A percentile compares a stretch with the other conserved stretches of the same genome.
Conservation (phyloP, 1,140 invertebrate species). For the Atta cephalotes region DNA sequence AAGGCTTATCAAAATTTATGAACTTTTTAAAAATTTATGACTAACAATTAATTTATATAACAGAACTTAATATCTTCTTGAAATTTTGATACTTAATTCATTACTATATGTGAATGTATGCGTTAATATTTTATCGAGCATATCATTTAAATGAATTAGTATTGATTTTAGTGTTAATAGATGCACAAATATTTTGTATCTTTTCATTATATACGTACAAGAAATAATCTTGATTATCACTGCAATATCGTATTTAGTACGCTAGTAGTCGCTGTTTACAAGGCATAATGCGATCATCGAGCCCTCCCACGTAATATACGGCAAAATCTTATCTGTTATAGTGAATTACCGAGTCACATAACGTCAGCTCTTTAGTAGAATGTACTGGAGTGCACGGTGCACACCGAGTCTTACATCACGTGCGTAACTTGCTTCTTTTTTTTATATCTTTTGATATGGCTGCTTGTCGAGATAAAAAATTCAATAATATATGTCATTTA, state of each 20-base stretch:
- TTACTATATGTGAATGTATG: not conserved
- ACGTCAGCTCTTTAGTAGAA: slow-evolving; percentile 31
- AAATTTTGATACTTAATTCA: not conserved
- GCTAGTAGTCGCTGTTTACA: slow-evolving; percentile 24
- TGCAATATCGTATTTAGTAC: not conserved
- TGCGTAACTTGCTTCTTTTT: not conserved
- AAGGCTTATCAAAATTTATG: not conserved
- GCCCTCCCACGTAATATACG: slow-evolving; percentile 48
- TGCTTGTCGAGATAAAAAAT: not conserved
- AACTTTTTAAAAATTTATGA: not conserved
- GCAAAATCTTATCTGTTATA: slow-evolving; percentile 48
- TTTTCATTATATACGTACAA: slow-evolving; percentile 13
- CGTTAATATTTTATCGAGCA: not conserved
- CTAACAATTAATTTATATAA: not conserved
- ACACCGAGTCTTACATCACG: not conserved
- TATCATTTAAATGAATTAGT: slow-evolving; percentile 11
- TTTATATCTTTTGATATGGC: not conserved
- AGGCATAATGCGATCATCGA: slow-evolving; percentile 16
- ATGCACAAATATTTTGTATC: slow-evolving; percentile 12
- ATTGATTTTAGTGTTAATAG: not conserved
- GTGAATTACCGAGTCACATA: slow-evolving; percentile 41
- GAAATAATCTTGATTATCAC: slow-evolving; percentile 47
- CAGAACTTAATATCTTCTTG: not conserved
- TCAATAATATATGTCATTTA: not conserved
- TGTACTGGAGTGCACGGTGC: not conserved